Percentiles rank a stretch among this genome's conserved stretches.
phyloP scores from a whole-genome alignment of 2,888 invertebrate species.

The Acrocyrtus sp. region DNA sequence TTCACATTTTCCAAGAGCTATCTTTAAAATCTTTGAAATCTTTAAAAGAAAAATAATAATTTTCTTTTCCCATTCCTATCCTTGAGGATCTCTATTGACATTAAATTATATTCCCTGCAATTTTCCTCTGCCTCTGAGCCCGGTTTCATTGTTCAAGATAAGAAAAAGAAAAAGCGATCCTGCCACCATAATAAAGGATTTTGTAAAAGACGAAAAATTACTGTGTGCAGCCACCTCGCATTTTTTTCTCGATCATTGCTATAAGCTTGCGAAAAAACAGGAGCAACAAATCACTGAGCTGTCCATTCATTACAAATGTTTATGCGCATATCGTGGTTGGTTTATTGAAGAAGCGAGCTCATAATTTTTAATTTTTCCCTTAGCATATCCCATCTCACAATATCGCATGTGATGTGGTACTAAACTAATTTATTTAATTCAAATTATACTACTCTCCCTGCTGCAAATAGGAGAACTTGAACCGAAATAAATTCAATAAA shows the following conservation, averaged over 20 bases:
- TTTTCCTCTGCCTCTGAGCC: neutral
- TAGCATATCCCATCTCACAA: neutral
- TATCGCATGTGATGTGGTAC: neutral
- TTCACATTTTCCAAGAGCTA: neutral
- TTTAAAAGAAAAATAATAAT: neutral
- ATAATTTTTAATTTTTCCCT: slow-evolving; percentile 28
- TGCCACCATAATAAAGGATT: neutral
- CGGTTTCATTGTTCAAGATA: neutral
- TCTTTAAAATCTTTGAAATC: no score
- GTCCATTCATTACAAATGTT: slow-evolving; percentile 30
- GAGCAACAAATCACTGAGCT: neutral
- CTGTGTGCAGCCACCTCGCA: neutral
- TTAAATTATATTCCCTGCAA: neutral
- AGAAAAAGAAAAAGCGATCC: no score
- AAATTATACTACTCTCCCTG: neutral
- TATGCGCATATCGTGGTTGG: slow-evolving; percentile 1
- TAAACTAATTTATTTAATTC: neutral
- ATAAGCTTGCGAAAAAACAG: no score
- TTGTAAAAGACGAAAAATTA: no score
- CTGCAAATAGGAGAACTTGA: neutral
- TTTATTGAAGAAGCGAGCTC: slow-evolving; percentile 4
- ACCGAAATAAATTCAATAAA: slow-evolving; percentile 18
- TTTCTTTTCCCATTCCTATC: neutral
- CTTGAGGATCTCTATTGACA: neutral
- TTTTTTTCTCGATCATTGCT: neutral